Evolutionary conservation across 2,888 invertebrate species (phyloP).

Genomic region (Mythimna loreyi): DNA sequence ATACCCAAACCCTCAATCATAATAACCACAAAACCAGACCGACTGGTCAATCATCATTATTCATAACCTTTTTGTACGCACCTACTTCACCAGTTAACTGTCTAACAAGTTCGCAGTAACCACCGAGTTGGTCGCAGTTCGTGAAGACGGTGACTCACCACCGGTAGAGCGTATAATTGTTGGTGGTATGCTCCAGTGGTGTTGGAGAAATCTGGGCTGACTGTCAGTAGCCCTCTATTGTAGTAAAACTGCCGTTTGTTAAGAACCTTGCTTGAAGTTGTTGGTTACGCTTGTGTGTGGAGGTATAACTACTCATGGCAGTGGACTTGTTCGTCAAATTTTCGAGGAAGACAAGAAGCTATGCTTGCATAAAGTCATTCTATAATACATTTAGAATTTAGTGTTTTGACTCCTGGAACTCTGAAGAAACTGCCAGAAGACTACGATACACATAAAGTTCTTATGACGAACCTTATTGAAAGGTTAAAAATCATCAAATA

Average conservation of each 20-base stretch:
- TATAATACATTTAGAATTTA: not conserved
- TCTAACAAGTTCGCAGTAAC: conserved; percentile 30
- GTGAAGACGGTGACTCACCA: conserved; percentile 63
- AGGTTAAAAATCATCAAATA: too few relatives aligned
- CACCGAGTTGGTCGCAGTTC: conserved; percentile 17
- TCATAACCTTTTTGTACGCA: conserved; percentile 2
- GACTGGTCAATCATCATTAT: not conserved
- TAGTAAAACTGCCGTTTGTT: not conserved
- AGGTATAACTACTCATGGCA: not conserved
- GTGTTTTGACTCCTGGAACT: not conserved
- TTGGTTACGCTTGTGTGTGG: not conserved
- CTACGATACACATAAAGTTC: too few relatives aligned
- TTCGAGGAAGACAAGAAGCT: too few relatives aligned
- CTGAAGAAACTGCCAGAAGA: not conserved
- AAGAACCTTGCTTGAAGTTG: not conserved
- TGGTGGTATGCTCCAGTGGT: conserved; percentile 56
- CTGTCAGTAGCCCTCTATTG: conserved; percentile 3
- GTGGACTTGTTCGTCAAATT: too few relatives aligned
- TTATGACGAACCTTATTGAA: too few relatives aligned
- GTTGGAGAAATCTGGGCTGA: conserved; percentile 47
- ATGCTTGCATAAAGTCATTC: too few relatives aligned
- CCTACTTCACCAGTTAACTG: conserved; percentile 18
- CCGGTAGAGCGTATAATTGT: conserved; percentile 67
- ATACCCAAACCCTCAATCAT: not conserved
- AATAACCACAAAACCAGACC: not conserved